Conservation (phyloP, 2,797 vertebrate species). For the Notamacropus eugenii region DNA sequence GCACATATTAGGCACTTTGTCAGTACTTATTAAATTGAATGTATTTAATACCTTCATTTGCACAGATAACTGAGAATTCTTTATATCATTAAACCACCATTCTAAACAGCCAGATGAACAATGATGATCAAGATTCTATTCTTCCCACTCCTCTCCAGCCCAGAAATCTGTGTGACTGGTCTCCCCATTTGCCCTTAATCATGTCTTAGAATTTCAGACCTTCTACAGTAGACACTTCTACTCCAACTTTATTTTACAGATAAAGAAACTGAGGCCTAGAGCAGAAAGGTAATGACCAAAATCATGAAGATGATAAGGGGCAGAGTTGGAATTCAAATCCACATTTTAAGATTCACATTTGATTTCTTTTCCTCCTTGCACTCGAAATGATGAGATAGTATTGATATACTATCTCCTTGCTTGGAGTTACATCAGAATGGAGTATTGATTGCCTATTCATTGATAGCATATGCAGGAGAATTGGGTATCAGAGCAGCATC, state of each 20-base stretch:
- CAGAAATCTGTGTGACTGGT: neutral
- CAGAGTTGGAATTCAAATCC: neutral
- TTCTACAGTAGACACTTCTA: neutral
- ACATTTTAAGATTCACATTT: neutral
- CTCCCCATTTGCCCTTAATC: neutral
- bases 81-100: neutral
- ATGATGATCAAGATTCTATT: neutral
- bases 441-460: constrained; percentile 52
- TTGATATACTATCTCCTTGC: neutral
- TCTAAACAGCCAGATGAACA: neutral
- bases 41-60: neutral
- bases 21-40: neutral
- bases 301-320: neutral
- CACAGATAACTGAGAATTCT: neutral
- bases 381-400: neutral
- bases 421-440: constrained; percentile 40
- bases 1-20: neutral
- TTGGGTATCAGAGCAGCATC: constrained; percentile 46
- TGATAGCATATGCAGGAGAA: constrained; percentile 69
- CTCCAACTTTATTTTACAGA: neutral
- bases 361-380: neutral
- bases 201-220: neutral
- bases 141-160: neutral
- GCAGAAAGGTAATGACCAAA: neutral
- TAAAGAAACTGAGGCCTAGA: neutral